Base-by-base conservation (phyloP, 2,888 invertebrate genomes). In the Dicranocentrus wangi region DNA sequence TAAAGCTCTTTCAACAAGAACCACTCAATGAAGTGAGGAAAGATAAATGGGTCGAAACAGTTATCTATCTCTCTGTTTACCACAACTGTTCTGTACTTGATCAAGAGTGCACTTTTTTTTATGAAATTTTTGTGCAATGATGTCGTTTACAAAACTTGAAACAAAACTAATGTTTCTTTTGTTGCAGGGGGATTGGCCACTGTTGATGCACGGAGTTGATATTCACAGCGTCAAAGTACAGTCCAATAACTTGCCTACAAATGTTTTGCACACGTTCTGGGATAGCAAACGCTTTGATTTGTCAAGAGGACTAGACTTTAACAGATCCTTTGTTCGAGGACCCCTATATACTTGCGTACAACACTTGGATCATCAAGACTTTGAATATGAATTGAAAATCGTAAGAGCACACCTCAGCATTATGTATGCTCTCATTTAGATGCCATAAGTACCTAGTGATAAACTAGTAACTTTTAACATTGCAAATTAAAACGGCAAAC, bases 301-400 rank as follows among this genome's bases (percentile, higher is more conserved):
- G 58, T 92, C 93, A 0, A 91, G 94, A 0, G 95, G 95, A 0
- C 90, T 96, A 88, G 95, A 95, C 89, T 96, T 95, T 72, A 85
- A 84, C 42, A 27, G 86, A 10, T 71, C 79, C 7, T 60, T 71
- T 73, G 80, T 72, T 5, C 60, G 63, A 10, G 85, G 75, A 19
- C 84, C 87, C 7, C 82, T 81, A 8, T 78, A 43, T 39, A 83
- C 87, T 58, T 84, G 85, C 53, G 72, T 84, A 51, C 84, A 73
- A 23, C 88, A 88, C 78, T 77, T 88, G 65, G 87, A 88, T 61
- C 87, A 88, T 78, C 87, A 86, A 70, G 83, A 86, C 25, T 88
- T 88, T 83, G 81, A 84, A 27, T 88, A 87, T 70, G 83, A 84
- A 61, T 81, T 88, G 55, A 80, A 81, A 47, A 75, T 84, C 61